phyloP scores from a whole-genome alignment of 2,888 invertebrate species.

The Crepidodera aurea region DNA sequence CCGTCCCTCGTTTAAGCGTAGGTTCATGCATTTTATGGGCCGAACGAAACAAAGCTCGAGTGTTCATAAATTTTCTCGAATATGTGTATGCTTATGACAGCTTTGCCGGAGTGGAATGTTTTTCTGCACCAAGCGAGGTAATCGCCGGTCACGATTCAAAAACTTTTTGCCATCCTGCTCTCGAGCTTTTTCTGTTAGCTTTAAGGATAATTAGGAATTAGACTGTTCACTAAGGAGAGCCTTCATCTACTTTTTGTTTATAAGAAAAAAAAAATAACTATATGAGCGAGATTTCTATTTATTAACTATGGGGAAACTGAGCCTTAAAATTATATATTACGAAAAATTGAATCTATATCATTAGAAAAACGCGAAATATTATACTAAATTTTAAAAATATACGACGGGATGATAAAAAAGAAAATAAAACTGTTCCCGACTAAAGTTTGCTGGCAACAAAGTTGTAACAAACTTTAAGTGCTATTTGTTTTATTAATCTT shows the following conservation, averaged over 20 bases:
- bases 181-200: background rate
- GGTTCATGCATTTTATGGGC: slow-evolving; percentile 29
- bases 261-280: too few species aligned
- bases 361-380: too few species aligned
- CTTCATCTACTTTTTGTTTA: too few species aligned
- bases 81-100: slow-evolving; percentile 40
- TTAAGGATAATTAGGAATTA: slow-evolving; percentile 11
- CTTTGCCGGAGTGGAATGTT: slow-evolving; percentile 17
- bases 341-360: too few species aligned
- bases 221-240: too few species aligned
- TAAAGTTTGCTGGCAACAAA: background rate
- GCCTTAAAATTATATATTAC: too few species aligned
- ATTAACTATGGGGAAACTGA: too few species aligned
- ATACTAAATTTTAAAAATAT: too few species aligned
- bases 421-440: background rate
- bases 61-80: slow-evolving; percentile 37
- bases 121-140: slow-evolving; percentile 18
- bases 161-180: slow-evolving; percentile 2
- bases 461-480: slow-evolving; percentile 8
- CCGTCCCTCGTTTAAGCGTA: slow-evolving; percentile 3
- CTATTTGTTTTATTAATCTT: slow-evolving; percentile 25
- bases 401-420: too few species aligned
- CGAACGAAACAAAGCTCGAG: slow-evolving; percentile 33
- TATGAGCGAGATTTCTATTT: too few species aligned
- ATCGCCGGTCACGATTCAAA: slow-evolving; percentile 13